Evolutionary conservation across 2,888 invertebrate species (phyloP).

Genomic region (Parnassius glacialis): DNA sequence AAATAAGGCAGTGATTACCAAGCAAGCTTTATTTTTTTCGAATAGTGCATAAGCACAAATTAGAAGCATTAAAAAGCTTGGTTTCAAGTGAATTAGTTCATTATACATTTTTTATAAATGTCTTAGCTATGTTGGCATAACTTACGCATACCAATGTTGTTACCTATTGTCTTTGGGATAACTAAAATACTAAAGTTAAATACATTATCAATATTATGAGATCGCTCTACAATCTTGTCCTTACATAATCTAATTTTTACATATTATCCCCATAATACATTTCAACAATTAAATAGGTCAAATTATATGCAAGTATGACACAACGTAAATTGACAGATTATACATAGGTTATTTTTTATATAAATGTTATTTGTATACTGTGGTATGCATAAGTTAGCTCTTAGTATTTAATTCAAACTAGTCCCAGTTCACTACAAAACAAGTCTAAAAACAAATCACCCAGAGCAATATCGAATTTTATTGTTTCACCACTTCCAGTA

Average conservation of each 20-base stretch:
- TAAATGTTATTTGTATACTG: conserved; percentile 3
- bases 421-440: conserved; percentile 64
- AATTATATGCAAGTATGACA: conserved; percentile 20
- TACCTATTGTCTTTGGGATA: conserved; percentile 25
- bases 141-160: conserved; percentile 25
- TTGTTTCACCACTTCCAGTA: conserved; percentile 10
- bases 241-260: conserved; percentile 22
- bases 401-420: conserved; percentile 57
- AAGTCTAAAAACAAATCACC: conserved; percentile 66
- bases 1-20: conserved; percentile 60
- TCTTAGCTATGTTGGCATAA: conserved; percentile 19
- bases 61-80: conserved; percentile 1
- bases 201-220: conserved; percentile 25
- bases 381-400: conserved; percentile 46
- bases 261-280: conserved; percentile 11
- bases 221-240: conserved; percentile 24
- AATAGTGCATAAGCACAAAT: conserved; percentile 53
- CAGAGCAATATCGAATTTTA: conserved; percentile 47
- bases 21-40: conserved; percentile 62
- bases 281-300: conserved; percentile 10
- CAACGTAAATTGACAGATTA: conserved; percentile 18
- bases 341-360: conserved; percentile 11
- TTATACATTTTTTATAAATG: conserved; percentile 7
- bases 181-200: conserved; percentile 25
- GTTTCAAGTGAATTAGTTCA: conserved; percentile 9